Evolutionary conservation across 2,888 invertebrate genomes (phyloP).

Genomic region (Steinernema hermaphroditum): DNA sequence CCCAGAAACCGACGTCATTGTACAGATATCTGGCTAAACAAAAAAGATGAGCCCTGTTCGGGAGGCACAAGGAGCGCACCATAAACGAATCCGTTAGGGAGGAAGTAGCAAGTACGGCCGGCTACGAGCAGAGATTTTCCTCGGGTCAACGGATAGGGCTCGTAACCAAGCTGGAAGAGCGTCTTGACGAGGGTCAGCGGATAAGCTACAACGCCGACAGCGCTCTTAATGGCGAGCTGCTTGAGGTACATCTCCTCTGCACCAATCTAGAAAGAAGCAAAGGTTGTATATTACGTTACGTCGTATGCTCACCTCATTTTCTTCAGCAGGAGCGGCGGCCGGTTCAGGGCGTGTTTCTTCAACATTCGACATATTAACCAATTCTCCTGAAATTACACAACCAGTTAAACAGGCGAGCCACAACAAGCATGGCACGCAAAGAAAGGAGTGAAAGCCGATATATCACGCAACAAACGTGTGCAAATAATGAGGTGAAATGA

Average conservation of each 20-base stretch:
- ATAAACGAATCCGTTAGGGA: conserved; percentile 64
- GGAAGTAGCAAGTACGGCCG: conserved; percentile 63
- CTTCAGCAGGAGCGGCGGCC: no score
- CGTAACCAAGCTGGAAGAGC: conserved; percentile 62
- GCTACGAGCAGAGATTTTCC: conserved; percentile 56
- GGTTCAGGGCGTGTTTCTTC: no score
- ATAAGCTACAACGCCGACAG: conserved; percentile 48
- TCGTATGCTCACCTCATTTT: no score
- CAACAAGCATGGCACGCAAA: no score
- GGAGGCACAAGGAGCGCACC: conserved; percentile 45
- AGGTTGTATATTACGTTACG: no score
- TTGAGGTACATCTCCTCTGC: conserved; percentile 50
- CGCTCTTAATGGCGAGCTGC: conserved; percentile 38
- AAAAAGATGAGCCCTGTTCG: no score
- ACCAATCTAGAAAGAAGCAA: background rate
- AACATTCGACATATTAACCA: no score
- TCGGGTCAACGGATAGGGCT: conserved; percentile 63
- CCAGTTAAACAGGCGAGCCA: no score
- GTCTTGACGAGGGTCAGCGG: conserved; percentile 58
- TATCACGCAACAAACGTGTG: no score
- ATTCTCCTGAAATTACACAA: no score
- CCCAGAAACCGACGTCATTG: conserved; percentile 46
- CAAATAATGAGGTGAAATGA: no score
- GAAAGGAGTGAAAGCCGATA: no score
- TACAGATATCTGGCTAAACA: conserved; percentile 58